A percentile compares a stretch with the other conserved stretches of the same genome.
These are phyloP conservation scores for Cerceris ruficornis DNA, from an alignment of 2,888 invertebrate species.

Conservation along the genomic window DNA sequence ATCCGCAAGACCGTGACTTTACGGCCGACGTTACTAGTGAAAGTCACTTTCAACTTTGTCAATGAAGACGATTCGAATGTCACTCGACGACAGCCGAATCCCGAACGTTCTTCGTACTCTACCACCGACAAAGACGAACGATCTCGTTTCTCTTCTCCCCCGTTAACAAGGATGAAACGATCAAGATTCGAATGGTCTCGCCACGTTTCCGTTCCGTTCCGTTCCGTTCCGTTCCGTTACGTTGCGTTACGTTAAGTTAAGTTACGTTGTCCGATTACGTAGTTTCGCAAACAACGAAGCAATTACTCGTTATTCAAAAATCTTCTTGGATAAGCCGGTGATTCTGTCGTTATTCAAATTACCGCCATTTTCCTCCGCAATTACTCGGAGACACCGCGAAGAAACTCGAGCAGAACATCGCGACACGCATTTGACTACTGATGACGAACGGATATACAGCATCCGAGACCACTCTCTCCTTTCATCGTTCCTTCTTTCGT, in stretches of 20 bases:
- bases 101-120: neutral
- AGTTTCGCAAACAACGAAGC: neutral
- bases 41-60: slow-evolving; percentile 79
- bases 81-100: neutral
- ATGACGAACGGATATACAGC: slow-evolving; percentile 78
- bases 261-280: neutral
- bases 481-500: slow-evolving; percentile 10
- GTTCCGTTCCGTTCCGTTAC: neutral
- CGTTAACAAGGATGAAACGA: too few species aligned
- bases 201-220: neutral
- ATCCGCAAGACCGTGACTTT: slow-evolving; percentile 54
- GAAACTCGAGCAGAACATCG: slow-evolving; percentile 65
- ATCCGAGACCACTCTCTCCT: slow-evolving; percentile 70
- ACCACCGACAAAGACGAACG: neutral
- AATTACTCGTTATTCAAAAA: too few species aligned
- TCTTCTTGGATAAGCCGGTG: too few species aligned
- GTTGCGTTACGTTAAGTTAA: neutral
- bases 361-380: neutral
- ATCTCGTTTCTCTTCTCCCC: neutral
- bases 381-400: slow-evolving; percentile 18
- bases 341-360: too few species aligned
- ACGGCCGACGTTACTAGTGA: slow-evolving; percentile 76
- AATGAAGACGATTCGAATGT: slow-evolving; percentile 21
- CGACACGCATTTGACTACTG: slow-evolving; percentile 78
- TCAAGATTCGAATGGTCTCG: neutral